Evolutionary conservation across 2,888 invertebrate genomes (phyloP).

Genomic region (Carterocephalus palaemon): DNA sequence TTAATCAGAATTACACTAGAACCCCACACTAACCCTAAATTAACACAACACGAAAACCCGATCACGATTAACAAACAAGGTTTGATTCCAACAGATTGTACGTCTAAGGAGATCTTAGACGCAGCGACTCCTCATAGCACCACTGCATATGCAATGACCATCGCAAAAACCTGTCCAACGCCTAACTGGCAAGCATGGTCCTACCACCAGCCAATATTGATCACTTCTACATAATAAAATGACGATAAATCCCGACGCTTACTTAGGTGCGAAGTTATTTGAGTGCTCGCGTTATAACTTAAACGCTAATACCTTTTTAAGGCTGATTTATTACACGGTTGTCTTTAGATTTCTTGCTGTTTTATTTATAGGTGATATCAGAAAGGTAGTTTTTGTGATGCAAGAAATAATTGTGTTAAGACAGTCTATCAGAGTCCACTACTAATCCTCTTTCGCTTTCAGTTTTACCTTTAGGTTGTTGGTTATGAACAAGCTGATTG

Average conservation of each 20-base stretch:
- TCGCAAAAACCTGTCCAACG: slow-evolving; percentile 19
- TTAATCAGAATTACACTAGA: too few relatives aligned
- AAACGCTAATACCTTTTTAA: slow-evolving; percentile 19
- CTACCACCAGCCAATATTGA: slow-evolving; percentile 28
- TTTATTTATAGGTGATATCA: not conserved
- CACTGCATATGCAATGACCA: slow-evolving; percentile 8
- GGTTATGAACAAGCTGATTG: too few relatives aligned
- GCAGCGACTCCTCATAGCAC: too few relatives aligned
- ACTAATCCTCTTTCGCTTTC: too few relatives aligned
- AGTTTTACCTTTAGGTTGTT: too few relatives aligned
- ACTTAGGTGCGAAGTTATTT: slow-evolving; percentile 21
- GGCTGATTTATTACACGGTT: slow-evolving; percentile 15
- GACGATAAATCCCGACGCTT: slow-evolving; percentile 22
- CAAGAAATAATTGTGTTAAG: too few relatives aligned
- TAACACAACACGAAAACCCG: too few relatives aligned
- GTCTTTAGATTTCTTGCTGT: slow-evolving; percentile 7
- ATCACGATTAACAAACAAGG: too few relatives aligned
- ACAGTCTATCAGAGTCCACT: too few relatives aligned
- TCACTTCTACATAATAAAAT: slow-evolving; percentile 28
- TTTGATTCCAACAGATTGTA: too few relatives aligned
- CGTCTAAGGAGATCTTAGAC: too few relatives aligned
- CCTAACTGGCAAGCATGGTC: slow-evolving; percentile 25
- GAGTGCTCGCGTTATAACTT: slow-evolving; percentile 17
- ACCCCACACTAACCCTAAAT: too few relatives aligned
- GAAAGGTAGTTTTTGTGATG: not conserved